Conservation (phyloP, 2,797 vertebrate genomes). For the Acridotheres tristis region DNA sequence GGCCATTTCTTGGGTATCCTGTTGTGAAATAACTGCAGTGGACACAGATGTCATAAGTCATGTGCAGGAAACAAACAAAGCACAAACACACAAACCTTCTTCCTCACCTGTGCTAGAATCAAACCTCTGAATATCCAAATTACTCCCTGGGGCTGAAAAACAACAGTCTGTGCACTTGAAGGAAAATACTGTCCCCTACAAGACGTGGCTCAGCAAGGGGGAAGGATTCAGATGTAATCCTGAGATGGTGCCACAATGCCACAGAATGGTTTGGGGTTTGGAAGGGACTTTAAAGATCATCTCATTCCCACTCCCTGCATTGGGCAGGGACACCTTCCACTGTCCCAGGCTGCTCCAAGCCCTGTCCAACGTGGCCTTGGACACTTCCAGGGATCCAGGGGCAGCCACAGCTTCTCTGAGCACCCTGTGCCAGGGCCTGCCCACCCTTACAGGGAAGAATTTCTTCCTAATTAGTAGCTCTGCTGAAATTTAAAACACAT, state of each 20-base stretch:
- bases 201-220: background rate
- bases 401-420: background rate
- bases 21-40: background rate
- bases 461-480: background rate
- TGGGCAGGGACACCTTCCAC: background rate
- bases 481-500: background rate
- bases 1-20: background rate
- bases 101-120: background rate
- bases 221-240: background rate
- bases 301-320: fast-evolving
- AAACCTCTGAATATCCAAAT: background rate
- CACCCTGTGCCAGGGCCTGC: fast-evolving
- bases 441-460: background rate
- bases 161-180: background rate
- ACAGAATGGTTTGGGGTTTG: background rate
- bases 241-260: background rate
- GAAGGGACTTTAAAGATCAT: background rate
- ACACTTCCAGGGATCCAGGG: background rate
- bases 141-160: background rate
- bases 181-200: background rate
- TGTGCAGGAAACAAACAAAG: background rate
- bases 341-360: fast-evolving
- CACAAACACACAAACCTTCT: background rate
- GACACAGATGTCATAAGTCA: background rate
- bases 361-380: fast-evolving